Conservation (phyloP, 2,113 vertebrate species). For the Thunnus maccoyii region DNA sequence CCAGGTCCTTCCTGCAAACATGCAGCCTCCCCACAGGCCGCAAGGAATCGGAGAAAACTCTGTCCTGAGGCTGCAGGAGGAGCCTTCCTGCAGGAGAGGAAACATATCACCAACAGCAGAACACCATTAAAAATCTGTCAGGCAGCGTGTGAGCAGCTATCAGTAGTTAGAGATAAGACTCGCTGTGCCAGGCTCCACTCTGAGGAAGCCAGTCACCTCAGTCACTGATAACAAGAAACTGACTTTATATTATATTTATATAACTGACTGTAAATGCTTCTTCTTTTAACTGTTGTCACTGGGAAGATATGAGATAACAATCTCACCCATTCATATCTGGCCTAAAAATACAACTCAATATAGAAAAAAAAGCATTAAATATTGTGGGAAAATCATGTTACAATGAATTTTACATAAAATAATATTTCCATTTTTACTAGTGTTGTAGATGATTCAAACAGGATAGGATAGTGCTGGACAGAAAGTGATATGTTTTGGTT, state of each 20-base stretch:
- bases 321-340: slow-evolving; percentile 14
- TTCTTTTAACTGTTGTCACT: slow-evolving; percentile 1
- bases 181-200: slow-evolving; percentile 21
- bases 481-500: background rate
- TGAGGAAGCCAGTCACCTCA: slow-evolving; percentile 39
- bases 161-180: slow-evolving; percentile 50
- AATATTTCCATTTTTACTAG: background rate
- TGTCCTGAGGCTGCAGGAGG: slow-evolving; percentile 90
- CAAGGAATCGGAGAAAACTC: slow-evolving; percentile 88
- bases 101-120: slow-evolving; percentile 50
- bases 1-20: slow-evolving; percentile 91
- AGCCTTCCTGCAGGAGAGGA: slow-evolving; percentile 87
- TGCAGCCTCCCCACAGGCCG: slow-evolving; percentile 89
- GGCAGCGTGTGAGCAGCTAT: slow-evolving; percentile 38
- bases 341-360: slow-evolving; percentile 6
- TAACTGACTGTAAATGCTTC: slow-evolving; percentile 2
- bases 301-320: slow-evolving; percentile 25
- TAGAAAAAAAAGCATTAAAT: background rate
- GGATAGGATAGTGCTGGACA: too few relatives aligned
- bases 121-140: slow-evolving; percentile 57
- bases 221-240: slow-evolving; percentile 48
- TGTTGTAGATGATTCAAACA: background rate
- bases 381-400: background rate
- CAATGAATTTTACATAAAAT: background rate
- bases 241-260: slow-evolving; percentile 4